Evolutionary conservation across 2,113 vertebrate species (phyloP).

Genomic region (Tupaia tana): DNA sequence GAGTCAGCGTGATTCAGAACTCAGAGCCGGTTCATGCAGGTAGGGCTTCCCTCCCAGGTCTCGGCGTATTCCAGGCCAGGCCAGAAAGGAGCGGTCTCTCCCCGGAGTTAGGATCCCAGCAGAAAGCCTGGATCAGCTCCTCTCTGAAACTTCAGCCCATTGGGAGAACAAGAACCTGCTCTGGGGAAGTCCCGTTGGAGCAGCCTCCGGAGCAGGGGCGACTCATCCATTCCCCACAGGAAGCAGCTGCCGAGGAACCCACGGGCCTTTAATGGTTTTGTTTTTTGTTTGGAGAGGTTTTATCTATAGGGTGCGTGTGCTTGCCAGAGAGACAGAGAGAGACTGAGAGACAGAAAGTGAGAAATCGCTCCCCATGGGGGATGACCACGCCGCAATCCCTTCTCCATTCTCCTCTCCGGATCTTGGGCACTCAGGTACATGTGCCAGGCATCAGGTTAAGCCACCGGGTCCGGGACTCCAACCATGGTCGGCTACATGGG

Average conservation of each 20-base stretch:
- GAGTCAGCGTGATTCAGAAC: neutral
- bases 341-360: no score
- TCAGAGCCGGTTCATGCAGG: neutral
- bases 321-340: no score
- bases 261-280: neutral
- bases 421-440: no score
- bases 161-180: neutral
- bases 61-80: neutral
- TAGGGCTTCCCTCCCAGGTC: neutral
- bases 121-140: neutral
- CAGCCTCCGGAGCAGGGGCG: neutral
- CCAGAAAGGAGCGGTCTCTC: neutral
- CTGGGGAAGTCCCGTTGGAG: neutral
- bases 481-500: no score
- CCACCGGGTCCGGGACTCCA: no score
- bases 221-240: neutral
- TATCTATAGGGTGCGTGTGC: no score
- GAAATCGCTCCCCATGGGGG: no score
- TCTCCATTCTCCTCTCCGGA: no score
- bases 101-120: neutral
- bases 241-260: neutral
- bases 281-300: neutral
- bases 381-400: no score
- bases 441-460: no score
- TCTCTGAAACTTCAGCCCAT: slow-evolving; percentile 26